Evolutionary conservation across 2,797 vertebrate genomes (phyloP).

Genomic region (Enteromius paludinosus): DNA sequence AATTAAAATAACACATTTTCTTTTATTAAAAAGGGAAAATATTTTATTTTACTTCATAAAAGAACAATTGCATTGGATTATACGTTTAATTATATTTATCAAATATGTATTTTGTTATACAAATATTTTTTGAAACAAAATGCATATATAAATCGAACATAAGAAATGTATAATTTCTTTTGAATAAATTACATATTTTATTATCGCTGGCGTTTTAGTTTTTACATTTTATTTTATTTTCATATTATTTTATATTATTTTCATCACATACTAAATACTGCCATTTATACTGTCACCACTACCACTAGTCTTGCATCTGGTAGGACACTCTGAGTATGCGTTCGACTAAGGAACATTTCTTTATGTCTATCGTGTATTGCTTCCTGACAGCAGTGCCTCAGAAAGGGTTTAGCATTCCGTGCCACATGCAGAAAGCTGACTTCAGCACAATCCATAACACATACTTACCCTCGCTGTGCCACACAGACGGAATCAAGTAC

Average conservation of each 20-base stretch:
- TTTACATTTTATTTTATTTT: neutral
- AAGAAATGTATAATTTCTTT: neutral
- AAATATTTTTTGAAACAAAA: neutral
- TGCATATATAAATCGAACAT: neutral
- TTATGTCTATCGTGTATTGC: neutral
- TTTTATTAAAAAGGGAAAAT: neutral
- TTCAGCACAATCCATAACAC: constrained; percentile 36
- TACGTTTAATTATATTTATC: neutral
- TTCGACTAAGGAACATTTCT: neutral
- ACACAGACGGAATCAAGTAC: constrained; percentile 30
- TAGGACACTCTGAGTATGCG: neutral
- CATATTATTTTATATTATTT: neutral
- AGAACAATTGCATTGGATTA: neutral
- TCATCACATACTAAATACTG: neutral
- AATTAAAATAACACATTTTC: neutral
- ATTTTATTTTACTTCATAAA: neutral
- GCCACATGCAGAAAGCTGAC: constrained; percentile 41
- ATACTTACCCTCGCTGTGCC: neutral
- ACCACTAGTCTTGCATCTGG: neutral
- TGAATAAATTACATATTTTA: too few species aligned
- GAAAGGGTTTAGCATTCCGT: constrained; percentile 32
- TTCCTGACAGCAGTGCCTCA: neutral
- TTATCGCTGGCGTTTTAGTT: neutral
- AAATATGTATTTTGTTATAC: neutral
- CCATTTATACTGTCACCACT: neutral